Evolutionary conservation across 2,888 invertebrate genomes (phyloP).

Genomic region (Heterodera filipjevi): DNA sequence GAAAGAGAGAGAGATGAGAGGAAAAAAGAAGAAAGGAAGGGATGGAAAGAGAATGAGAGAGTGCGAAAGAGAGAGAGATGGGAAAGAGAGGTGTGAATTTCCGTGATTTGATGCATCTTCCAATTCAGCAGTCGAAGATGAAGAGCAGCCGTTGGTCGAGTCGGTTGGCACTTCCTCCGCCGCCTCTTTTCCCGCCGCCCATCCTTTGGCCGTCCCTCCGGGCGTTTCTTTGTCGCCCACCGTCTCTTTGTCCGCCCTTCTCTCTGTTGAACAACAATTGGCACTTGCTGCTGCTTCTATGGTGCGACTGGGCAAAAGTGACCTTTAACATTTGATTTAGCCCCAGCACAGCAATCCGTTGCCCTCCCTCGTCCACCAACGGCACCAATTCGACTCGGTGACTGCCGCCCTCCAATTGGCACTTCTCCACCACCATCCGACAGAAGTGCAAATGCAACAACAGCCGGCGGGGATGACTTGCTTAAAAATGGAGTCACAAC

Average conservation of each 20-base stretch:
- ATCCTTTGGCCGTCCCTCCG: neutral
- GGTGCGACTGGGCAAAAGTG: neutral
- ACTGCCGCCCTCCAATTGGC: neutral
- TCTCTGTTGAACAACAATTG: constrained; percentile 16
- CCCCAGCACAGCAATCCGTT: neutral
- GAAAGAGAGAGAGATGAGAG: neutral
- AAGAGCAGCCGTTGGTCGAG: constrained; percentile 18
- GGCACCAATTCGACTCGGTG: constrained; percentile 1
- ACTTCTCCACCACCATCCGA: constrained; percentile 22
- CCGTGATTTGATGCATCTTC: neutral
- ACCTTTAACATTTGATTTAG: neutral
- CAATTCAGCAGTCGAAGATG: constrained; percentile 26
- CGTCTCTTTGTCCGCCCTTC: neutral
- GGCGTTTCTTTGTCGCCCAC: neutral
- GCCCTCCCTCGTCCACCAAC: neutral
- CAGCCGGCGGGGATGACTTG: neutral
- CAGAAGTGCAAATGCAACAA: neutral
- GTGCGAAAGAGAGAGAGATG: neutral
- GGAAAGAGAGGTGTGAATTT: neutral
- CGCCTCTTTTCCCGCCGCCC: neutral
- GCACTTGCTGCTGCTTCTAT: neutral
- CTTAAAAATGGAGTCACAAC: neutral
- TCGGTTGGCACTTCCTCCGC: neutral
- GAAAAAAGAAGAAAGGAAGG: neutral
- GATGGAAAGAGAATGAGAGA: neutral